phyloP scores from a whole-genome alignment of 2,888 invertebrate genomes.

The Smittia sp. region DNA sequence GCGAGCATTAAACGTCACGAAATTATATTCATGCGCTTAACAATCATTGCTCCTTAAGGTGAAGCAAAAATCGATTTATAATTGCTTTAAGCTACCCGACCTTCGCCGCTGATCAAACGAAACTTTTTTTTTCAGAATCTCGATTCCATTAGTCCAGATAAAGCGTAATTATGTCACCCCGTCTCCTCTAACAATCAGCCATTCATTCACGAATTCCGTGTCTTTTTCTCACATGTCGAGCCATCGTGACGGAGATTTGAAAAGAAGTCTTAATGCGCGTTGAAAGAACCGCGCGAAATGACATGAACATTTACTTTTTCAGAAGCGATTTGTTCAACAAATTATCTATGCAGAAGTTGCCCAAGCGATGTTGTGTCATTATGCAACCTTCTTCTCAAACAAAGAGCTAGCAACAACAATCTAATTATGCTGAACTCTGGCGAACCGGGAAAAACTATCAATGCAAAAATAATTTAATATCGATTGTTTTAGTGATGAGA shows the following conservation, averaged over 20 bases:
- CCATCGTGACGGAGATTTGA: neutral
- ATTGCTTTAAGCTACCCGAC: no score
- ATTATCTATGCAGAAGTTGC: conserved; percentile 1
- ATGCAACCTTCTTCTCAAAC: neutral
- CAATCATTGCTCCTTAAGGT: no score
- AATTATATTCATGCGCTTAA: no score
- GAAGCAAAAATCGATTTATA: no score
- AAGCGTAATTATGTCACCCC: neutral
- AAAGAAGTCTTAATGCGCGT: conserved; percentile 8
- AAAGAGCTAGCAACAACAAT: neutral
- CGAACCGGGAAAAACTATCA: neutral
- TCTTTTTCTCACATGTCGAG: neutral
- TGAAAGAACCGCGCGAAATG: neutral
- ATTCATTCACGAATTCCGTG: neutral
- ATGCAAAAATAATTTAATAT: neutral
- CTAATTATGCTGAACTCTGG: neutral
- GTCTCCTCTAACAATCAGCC: neutral
- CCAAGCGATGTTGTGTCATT: neutral
- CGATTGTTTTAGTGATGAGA: neutral
- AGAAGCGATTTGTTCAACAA: conserved; percentile 1
- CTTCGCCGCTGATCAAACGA: no score
- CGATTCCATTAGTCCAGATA: neutral
- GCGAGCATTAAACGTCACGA: no score
- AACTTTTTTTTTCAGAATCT: no score
- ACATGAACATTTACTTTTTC: neutral